Percentiles rank a stretch among this genome's conserved stretches.
Evolutionary conservation across 2,113 vertebrate species (phyloP).

Genomic region (Petroica traversi): DNA sequence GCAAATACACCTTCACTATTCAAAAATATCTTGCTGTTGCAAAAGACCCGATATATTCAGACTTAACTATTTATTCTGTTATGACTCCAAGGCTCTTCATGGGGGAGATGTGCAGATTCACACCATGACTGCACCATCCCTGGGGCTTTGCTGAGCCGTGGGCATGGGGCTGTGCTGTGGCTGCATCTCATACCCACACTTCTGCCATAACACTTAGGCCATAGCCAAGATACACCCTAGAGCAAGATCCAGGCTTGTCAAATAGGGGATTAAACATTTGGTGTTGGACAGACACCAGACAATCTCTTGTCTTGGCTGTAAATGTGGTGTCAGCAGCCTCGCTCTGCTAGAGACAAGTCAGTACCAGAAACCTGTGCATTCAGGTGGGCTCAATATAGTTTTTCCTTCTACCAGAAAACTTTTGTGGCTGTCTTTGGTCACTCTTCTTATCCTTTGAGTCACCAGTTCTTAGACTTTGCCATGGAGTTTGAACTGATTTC

Average conservation of each 20-base stretch:
- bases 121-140: rapidly evolving
- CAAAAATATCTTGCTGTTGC: background rate
- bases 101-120: background rate
- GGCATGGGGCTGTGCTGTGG: background rate
- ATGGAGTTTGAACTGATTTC: background rate
- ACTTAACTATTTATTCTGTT: background rate
- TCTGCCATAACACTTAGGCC: background rate
- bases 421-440: background rate
- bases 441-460: background rate
- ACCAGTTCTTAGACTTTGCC: background rate
- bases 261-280: background rate
- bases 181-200: background rate
- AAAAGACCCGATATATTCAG: background rate
- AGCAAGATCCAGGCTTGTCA: background rate
- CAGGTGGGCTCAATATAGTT: background rate
- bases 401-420: background rate
- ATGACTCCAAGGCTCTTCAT: background rate
- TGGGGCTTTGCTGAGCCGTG: rapidly evolving
- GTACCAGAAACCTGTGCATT: background rate
- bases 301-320: background rate
- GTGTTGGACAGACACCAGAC: background rate
- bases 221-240: background rate
- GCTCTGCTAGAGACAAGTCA: background rate
- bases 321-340: background rate
- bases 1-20: background rate